phyloP scores from a whole-genome alignment of 2,888 invertebrate species.

The Zhengitettix transpicula region DNA sequence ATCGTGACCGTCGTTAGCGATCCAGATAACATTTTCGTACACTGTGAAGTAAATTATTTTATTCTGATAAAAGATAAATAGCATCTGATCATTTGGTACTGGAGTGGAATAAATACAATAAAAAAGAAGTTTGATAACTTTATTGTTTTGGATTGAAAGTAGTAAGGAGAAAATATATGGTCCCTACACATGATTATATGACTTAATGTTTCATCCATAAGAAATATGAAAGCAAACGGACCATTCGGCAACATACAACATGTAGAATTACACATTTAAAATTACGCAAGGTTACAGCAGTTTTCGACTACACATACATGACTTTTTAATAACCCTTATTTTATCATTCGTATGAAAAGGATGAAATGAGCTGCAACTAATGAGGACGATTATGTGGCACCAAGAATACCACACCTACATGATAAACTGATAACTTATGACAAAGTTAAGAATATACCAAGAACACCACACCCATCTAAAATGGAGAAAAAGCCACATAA shows the following conservation, averaged over 20 bases:
- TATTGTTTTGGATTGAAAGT: neutral
- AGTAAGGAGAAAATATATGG: neutral
- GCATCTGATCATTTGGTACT: too few relatives aligned
- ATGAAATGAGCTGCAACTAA: neutral
- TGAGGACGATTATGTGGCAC: neutral
- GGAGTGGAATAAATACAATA: neutral
- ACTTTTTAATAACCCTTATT: constrained; percentile 1
- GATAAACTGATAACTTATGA: neutral
- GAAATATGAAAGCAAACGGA: constrained; percentile 1
- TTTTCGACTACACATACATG: constrained; percentile 2
- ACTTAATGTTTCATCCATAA: neutral
- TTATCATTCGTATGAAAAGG: neutral
- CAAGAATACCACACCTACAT: neutral
- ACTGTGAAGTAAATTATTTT: too few relatives aligned
- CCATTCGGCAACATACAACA: constrained; percentile 3
- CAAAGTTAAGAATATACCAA: neutral
- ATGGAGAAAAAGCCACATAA: neutral
- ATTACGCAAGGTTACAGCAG: constrained; percentile 3
- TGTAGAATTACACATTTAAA: constrained; percentile 1
- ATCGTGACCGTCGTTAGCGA: too few relatives aligned
- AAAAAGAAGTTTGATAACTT: neutral
- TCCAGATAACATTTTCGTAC: too few relatives aligned
- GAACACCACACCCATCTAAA: neutral
- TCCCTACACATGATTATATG: neutral
- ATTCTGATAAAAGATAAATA: too few relatives aligned